phyloP scores from a whole-genome alignment of 2,113 vertebrate genomes.

The Apodemus sylvaticus region DNA sequence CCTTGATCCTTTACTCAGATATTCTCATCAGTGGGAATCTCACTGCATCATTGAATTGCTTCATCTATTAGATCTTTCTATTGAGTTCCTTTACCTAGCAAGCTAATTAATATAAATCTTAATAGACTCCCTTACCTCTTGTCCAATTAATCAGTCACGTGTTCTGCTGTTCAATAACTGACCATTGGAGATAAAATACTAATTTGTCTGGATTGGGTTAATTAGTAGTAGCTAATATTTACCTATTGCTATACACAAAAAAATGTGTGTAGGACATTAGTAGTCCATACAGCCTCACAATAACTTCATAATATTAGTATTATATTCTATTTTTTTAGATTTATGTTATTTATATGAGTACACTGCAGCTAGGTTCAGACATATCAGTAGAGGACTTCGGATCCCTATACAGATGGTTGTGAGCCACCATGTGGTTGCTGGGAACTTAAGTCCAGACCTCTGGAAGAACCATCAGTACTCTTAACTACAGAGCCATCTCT shows the following conservation, averaged over 20 bases:
- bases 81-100: background rate
- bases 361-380: too few relatives aligned
- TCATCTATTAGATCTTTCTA: background rate
- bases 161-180: slow-evolving; percentile 23
- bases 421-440: too few relatives aligned
- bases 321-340: background rate
- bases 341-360: too few relatives aligned
- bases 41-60: background rate
- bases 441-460: too few relatives aligned
- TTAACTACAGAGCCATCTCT: too few relatives aligned
- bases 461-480: too few relatives aligned
- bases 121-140: background rate
- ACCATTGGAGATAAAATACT: slow-evolving; percentile 16
- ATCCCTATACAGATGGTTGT: too few relatives aligned
- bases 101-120: background rate
- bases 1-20: background rate
- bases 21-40: background rate
- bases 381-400: too few relatives aligned
- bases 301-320: slow-evolving; percentile 39
- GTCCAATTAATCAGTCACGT: slow-evolving; percentile 34
- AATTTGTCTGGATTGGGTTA: slow-evolving; percentile 6
- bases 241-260: slow-evolving; percentile 21
- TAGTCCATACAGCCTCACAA: background rate
- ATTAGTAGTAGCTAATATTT: slow-evolving; percentile 34
- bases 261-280: slow-evolving; percentile 14